Percentiles rank a stretch among this genome's conserved stretches.
Evolutionary conservation across 2,113 vertebrate species (phyloP).

Genomic region (Herpailurus yagouaroundi): DNA sequence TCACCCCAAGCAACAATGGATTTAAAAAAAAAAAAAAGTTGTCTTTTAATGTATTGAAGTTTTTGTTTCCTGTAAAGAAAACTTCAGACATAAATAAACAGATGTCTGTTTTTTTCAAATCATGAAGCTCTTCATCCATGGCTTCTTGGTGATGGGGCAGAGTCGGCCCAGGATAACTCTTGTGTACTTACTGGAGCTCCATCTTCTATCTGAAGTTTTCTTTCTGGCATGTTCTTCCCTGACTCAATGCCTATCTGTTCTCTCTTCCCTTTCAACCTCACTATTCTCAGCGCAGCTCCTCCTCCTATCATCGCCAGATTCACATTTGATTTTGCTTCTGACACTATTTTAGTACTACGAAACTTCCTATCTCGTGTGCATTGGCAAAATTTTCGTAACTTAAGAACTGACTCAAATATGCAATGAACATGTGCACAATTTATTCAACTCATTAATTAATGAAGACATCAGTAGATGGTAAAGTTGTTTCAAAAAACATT

Average conservation of each 20-base stretch:
- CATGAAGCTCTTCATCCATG: not conserved
- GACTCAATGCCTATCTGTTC: no score
- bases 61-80: not conserved
- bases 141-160: not conserved
- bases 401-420: not conserved
- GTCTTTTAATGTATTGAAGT: not conserved
- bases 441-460: slow-evolving; percentile 1
- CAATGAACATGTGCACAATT: not conserved
- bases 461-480: not conserved
- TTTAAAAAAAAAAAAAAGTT: not conserved
- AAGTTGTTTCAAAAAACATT: not conserved
- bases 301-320: not conserved
- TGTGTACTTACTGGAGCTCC: not conserved
- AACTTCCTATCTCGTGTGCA: not conserved
- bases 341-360: not conserved
- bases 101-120: not conserved
- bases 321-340: slow-evolving; percentile 25
- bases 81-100: not conserved
- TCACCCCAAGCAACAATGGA: not conserved
- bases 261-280: not conserved
- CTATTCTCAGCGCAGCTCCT: not conserved
- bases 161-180: not conserved
- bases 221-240: not conserved
- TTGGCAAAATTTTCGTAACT: not conserved
- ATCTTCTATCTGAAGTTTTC: not conserved